Base-by-base conservation (phyloP, 1,140 invertebrate genomes). In the Tetragnatha versicolor region DNA sequence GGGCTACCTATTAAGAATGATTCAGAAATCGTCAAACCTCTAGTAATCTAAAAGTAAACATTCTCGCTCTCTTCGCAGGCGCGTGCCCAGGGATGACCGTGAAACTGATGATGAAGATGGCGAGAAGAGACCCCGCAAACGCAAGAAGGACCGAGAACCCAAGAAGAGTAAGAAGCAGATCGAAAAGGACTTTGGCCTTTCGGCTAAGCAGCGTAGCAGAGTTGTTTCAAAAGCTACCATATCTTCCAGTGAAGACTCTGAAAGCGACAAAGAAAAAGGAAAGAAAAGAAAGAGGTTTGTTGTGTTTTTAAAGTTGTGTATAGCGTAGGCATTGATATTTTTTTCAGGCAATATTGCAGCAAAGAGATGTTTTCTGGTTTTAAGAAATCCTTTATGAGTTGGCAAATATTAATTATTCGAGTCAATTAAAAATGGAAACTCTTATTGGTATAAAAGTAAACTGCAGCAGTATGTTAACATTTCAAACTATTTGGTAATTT, bases 201-300 rank as follows among this genome's bases (percentile, higher is more conserved):
- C 91, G 51, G 89, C 91, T 4, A 96, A 95, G 86, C 93, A 95
- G 84, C 92, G 94, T 58, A 89, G 91, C 22, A 92, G 94, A 84
- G 92, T 98, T 83, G 91, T 97, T 0, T 98, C 96, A 0, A 98
- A 98, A 86, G 96, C 94, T 79, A 96, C 94, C 0, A 97, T 98
- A 75, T 98, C 96, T 0, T 96, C 95, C 0, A 95, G 93, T 82
- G 95, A 97, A 83, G 88, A 86, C 4, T 95, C 93, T 0, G 94
- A 95, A 27, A 86, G 85, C 82, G 88, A 89, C 49, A 87, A 88
- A 75, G 88, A 89, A 79, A 89, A 89, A 17, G n/a, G 37, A 27
- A 72, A 63, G 29, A 61, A 25, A 29, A 75, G 63, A 33, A 63
- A 53, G 53, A 0, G 31, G 14, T 79, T 45, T 49, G 17, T 49